Conservation (phyloP, 2,888 invertebrate genomes). For the Phaedon cochleariae region DNA sequence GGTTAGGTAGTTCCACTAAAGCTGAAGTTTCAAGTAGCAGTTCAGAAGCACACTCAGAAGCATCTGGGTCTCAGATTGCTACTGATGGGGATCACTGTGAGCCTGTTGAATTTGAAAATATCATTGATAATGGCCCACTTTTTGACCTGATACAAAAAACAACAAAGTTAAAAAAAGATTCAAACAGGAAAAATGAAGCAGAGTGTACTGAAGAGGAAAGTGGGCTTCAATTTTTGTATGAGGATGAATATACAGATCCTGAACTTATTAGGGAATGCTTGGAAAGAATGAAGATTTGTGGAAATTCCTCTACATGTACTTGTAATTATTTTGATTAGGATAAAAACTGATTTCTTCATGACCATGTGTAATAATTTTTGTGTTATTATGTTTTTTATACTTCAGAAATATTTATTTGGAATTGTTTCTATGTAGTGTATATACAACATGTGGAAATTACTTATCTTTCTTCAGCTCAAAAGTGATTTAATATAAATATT, state of each 20-base stretch:
- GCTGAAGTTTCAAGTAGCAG: conserved; percentile 9
- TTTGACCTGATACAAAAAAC: conserved; percentile 48
- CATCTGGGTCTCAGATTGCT: too few relatives aligned
- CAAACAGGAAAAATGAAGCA: conserved; percentile 31
- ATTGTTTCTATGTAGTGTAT: too few relatives aligned
- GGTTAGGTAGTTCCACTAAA: conserved; percentile 20
- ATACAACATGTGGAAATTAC: too few relatives aligned
- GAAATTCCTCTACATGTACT: conserved; percentile 43
- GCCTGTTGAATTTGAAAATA: conserved; percentile 31
- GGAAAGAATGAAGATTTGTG: conserved; percentile 40
- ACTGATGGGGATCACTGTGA: conserved; percentile 4
- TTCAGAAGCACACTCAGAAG: too few relatives aligned
- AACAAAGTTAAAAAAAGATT: conserved; percentile 40
- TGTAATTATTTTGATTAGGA: conserved; percentile 42
- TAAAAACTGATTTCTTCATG: too few relatives aligned
- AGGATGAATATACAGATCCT: conserved; percentile 45
- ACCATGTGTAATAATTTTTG: too few relatives aligned
- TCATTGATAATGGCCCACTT: conserved; percentile 46
- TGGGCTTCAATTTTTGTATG: conserved; percentile 44
- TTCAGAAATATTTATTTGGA: too few relatives aligned
- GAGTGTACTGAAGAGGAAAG: conserved; percentile 31
- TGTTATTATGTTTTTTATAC: too few relatives aligned
- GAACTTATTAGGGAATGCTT: conserved; percentile 43
- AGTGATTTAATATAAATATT: too few relatives aligned
- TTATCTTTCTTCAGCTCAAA: too few relatives aligned